phyloP scores from a whole-genome alignment of 2,888 invertebrate species.

The Auanema sp. region DNA sequence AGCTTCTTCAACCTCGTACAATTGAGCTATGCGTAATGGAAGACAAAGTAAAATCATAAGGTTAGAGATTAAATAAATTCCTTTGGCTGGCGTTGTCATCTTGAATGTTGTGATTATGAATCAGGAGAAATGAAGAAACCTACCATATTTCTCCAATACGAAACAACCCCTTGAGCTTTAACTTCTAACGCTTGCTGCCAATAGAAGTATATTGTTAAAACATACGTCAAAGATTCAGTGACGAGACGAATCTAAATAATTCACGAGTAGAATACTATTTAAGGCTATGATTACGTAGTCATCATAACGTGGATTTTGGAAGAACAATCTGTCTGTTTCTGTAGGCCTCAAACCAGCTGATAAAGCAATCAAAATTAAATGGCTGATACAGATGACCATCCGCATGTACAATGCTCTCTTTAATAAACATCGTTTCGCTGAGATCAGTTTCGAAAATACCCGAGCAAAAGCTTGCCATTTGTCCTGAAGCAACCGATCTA shows the following conservation, averaged over 20 bases:
- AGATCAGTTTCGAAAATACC: slow-evolving; percentile 68
- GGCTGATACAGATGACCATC: slow-evolving; percentile 81
- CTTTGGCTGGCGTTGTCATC: slow-evolving; percentile 91
- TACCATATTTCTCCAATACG: slow-evolving; percentile 89
- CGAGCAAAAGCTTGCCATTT: slow-evolving; percentile 99
- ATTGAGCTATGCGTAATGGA: slow-evolving; percentile 41
- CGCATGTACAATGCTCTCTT: slow-evolving; percentile 91
- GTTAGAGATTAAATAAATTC: slow-evolving; percentile 88
- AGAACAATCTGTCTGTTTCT: slow-evolving; percentile 70
- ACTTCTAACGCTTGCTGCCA: slow-evolving; percentile 92
- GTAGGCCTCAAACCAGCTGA: slow-evolving; percentile 88
- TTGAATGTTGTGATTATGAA: slow-evolving; percentile 66
- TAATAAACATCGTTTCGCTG: neutral
- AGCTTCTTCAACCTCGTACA: slow-evolving; percentile 80
- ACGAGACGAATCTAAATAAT: slow-evolving; percentile 71
- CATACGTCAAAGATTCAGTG: slow-evolving; percentile 82
- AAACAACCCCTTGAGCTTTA: slow-evolving; percentile 85
- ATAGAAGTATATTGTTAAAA: slow-evolving; percentile 84
- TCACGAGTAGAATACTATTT: neutral
- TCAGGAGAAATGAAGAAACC: slow-evolving; percentile 52
- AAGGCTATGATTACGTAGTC: slow-evolving; percentile 24
- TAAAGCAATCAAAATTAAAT: slow-evolving; percentile 82
- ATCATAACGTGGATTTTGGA: slow-evolving; percentile 43
- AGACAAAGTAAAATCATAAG: slow-evolving; percentile 71
- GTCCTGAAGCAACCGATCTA: slow-evolving; percentile 91